Base-by-base conservation (phyloP, 2,797 vertebrate genomes). In the Aratinga solstitialis region DNA sequence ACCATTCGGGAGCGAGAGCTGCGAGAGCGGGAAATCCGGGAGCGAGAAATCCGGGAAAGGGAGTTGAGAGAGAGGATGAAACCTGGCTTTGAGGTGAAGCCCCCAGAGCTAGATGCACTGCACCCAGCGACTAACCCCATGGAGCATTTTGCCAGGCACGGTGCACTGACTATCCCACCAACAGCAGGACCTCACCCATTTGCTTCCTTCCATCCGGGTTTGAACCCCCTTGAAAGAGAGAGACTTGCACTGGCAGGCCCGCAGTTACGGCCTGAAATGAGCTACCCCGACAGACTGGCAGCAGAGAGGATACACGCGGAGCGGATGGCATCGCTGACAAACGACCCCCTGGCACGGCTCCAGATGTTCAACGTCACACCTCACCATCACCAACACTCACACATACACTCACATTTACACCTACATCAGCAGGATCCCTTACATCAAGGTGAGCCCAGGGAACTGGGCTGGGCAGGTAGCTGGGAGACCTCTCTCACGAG, bases 331-430 rank as follows among this genome's bases (percentile, higher is more conserved):
- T 99, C 99, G 1, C 98, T 99, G 68, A 98, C 99, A 93, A 99
- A 99, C 9, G 99, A 99, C 98, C 99, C 99, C 42, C 98, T 99
- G 97, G 99, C 99, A 10, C 98, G 99, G 69, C 98, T 99, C 40
- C 99, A 99, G 98, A 99, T 99, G 99, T 99, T 99, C 98, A 99
- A 99, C 15, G 99, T 99, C 89, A 99, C 99, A 5, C 99, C 99
- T 1, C 99, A 99, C 96, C 99, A 99, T 91, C 99, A 99, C 98
- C 99, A 99, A 97, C 99, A 99, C 97, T 99, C 99, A 1, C 99
- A 99, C 97, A 99, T 99, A 97, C 99, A 99, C 98, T 99, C 99
- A 2, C 99, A 99, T 96, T 98, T 99, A 27, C 99, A 99, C 97
- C 99, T 99, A 51, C 99, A 99, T 97, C 99, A 99, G 98, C 99